Conservation (phyloP, 1,140 invertebrate species). For the Calliopsis andreniformis region DNA sequence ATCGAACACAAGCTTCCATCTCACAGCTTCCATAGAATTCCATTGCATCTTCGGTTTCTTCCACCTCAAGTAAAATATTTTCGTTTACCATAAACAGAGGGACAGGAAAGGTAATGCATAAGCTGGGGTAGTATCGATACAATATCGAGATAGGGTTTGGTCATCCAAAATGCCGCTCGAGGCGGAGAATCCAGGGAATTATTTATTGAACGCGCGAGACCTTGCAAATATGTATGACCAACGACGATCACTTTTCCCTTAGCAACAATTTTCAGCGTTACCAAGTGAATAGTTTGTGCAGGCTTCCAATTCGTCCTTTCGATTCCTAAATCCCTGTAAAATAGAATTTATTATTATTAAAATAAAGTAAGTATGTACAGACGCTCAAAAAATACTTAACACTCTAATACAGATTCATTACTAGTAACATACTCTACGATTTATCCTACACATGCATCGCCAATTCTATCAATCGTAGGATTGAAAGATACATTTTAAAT, state of each 20-base stretch:
- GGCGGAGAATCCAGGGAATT: constrained; percentile 29
- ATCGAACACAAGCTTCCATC: not conserved
- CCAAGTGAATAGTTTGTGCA: too few species aligned
- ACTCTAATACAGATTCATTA: too few species aligned
- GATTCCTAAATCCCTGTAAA: too few species aligned
- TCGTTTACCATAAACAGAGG: constrained; percentile 27
- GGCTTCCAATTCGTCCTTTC: too few species aligned
- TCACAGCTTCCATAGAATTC: not conserved
- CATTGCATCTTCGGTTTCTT: not conserved
- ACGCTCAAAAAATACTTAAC: too few species aligned
- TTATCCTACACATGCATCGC: too few species aligned
- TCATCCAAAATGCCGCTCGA: constrained; percentile 34
- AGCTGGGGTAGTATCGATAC: constrained; percentile 31
- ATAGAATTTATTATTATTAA: too few species aligned
- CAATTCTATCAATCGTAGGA: too few species aligned
- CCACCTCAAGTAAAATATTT: constrained; percentile 17
- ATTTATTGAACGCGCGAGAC: constrained; percentile 41
- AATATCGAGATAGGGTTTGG: constrained; percentile 43
- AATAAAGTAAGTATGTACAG: too few species aligned
- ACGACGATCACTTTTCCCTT: constrained; percentile 44
- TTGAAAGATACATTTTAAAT: too few species aligned
- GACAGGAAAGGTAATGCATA: constrained; percentile 38
- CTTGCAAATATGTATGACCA: constrained; percentile 9
- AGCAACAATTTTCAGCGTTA: too few species aligned
- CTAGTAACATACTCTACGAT: too few species aligned